phyloP scores from a whole-genome alignment of 92 coral and sea anemone genomes.

The Virgularia gustaviana region DNA sequence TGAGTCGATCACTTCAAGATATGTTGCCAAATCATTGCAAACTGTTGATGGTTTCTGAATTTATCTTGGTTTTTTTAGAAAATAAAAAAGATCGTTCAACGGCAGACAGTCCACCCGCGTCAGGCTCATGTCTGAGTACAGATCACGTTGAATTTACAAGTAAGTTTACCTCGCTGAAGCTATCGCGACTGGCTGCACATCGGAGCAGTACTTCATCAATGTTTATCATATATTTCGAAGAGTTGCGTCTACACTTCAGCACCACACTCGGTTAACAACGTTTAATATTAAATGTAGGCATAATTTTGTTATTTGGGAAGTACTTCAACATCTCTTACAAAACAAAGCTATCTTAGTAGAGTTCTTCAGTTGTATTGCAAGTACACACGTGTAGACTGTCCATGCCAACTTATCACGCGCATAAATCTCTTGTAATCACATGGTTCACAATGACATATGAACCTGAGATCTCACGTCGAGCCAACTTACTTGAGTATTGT shows the following conservation, averaged over 20 bases:
- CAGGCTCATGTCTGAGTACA: constrained; percentile 12
- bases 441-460: neutral
- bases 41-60: no score
- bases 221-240: no score
- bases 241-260: constrained; percentile 1
- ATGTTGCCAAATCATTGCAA: no score
- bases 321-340: no score
- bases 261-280: constrained; percentile 9
- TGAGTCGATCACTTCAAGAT: no score
- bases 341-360: no score
- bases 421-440: neutral
- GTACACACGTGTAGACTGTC: neutral
- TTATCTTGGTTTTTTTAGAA: constrained; percentile 12
- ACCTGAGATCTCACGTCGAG: no score
- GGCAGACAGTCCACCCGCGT: constrained; percentile 23
- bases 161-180: constrained; percentile 7
- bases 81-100: constrained; percentile 36
- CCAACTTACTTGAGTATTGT: no score
- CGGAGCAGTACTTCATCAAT: no score
- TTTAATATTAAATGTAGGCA: neutral
- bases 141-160: constrained; percentile 38
- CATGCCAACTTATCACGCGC: neutral
- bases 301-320: neutral
- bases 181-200: no score
- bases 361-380: no score